phyloP scores from a whole-genome alignment of 2,797 vertebrate genomes.

The Oreortyx pictus region DNA sequence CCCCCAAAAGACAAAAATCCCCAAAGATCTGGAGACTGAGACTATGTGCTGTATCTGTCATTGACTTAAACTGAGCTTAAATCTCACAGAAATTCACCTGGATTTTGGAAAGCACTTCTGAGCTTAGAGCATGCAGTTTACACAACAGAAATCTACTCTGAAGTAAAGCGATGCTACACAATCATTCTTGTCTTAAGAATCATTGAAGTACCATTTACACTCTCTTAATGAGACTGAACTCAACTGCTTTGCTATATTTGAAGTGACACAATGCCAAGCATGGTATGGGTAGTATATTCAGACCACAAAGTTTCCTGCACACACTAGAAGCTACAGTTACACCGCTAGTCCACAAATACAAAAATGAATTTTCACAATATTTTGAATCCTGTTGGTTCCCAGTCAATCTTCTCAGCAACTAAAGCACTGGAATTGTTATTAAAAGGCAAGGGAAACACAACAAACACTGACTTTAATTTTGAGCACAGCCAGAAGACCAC shows the following conservation, averaged over 20 bases:
- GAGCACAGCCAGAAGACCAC: slow-evolving; percentile 47
- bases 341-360: slow-evolving; percentile 67
- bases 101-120: not conserved
- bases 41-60: rapidly evolving
- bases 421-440: slow-evolving; percentile 11
- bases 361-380: slow-evolving; percentile 24
- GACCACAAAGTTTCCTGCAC: slow-evolving; percentile 9
- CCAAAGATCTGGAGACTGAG: not conserved
- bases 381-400: slow-evolving; percentile 66
- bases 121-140: not conserved
- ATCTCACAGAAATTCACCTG: not conserved
- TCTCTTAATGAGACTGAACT: not conserved
- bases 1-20: not conserved
- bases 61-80: not conserved
- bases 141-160: not conserved
- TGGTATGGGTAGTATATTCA: not conserved
- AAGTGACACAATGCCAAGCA: not conserved
- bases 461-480: slow-evolving; percentile 50
- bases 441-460: slow-evolving; percentile 40
- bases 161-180: not conserved
- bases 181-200: not conserved
- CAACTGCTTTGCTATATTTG: not conserved
- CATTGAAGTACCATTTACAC: not conserved
- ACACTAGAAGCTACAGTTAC: slow-evolving; percentile 41
- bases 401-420: slow-evolving; percentile 25